Percentiles rank a stretch among this genome's conserved stretches.
Conservation (phyloP, 2,797 vertebrate genomes). For the Clarias laeviceps region DNA sequence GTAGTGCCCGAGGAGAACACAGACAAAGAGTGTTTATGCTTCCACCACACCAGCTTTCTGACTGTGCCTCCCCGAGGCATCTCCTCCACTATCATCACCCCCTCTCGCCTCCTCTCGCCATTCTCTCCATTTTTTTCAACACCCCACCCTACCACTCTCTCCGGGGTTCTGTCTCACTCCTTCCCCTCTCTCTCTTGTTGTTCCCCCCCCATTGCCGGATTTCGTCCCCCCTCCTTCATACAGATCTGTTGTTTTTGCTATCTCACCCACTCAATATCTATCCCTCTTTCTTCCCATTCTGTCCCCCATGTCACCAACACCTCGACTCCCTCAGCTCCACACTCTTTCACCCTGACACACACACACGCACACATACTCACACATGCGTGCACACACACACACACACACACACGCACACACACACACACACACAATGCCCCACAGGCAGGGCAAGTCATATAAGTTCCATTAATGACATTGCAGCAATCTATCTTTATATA, state of each 20-base stretch:
- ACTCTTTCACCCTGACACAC: slow-evolving; percentile 40
- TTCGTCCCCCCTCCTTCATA: slow-evolving; percentile 34
- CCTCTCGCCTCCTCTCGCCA: slow-evolving; percentile 33
- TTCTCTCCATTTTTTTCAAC: slow-evolving; percentile 44
- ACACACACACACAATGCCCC: slow-evolving; percentile 29
- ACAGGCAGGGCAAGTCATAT: slow-evolving; percentile 48
- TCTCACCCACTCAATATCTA: slow-evolving; percentile 46
- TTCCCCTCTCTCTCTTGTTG: slow-evolving; percentile 55
- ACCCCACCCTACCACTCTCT: slow-evolving; percentile 49
- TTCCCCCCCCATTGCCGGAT: slow-evolving; percentile 25
- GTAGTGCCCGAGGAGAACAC: slow-evolving; percentile 58
- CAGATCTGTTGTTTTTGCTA: slow-evolving; percentile 53
- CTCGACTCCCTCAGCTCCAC: slow-evolving; percentile 54
- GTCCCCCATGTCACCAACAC: slow-evolving; percentile 53
- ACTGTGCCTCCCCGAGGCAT: slow-evolving; percentile 54
- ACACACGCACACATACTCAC: slow-evolving; percentile 22
- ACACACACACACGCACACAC: slow-evolving; percentile 28
- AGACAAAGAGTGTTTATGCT: slow-evolving; percentile 60
- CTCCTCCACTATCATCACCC: slow-evolving; percentile 50
- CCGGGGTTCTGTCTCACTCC: slow-evolving; percentile 63
- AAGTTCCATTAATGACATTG: slow-evolving; percentile 54
- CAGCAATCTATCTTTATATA: slow-evolving; percentile 50
- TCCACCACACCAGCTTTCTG: slow-evolving; percentile 58
- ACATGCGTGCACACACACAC: slow-evolving; percentile 20
- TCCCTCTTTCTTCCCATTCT: slow-evolving; percentile 46